phyloP scores from a whole-genome alignment of 1,140 invertebrate species.

The Thaumetopoea pityocampa region DNA sequence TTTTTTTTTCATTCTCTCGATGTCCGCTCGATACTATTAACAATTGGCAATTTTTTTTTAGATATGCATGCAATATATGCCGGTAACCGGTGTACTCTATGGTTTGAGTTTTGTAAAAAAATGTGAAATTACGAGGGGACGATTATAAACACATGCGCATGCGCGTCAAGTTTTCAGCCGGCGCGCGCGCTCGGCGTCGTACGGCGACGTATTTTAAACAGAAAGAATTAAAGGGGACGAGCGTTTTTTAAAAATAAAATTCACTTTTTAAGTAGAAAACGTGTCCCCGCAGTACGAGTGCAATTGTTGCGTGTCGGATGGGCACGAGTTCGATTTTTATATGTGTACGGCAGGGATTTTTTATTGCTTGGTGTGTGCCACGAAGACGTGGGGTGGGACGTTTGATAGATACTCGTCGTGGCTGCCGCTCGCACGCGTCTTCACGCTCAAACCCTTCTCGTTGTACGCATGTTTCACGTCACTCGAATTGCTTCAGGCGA shows the following conservation, averaged over 20 bases:
- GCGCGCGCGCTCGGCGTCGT: conserved; percentile 54
- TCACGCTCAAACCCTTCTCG: conserved; percentile 35
- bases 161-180: conserved; percentile 74
- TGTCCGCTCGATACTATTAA: conserved; percentile 49
- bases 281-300: conserved; percentile 62
- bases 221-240: conserved; percentile 54
- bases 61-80: conserved; percentile 37
- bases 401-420: conserved; percentile 21
- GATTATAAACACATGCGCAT: conserved; percentile 71
- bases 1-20: conserved; percentile 51
- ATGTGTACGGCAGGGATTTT: conserved; percentile 66
- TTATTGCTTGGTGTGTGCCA: conserved; percentile 62
- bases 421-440: conserved; percentile 25
- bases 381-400: conserved; percentile 13
- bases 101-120: conserved; percentile 60
- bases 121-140: conserved; percentile 67
- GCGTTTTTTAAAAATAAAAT: conserved; percentile 72
- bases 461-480: conserved; percentile 14
- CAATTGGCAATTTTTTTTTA: conserved; percentile 52
- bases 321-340: conserved; percentile 70
- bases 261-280: conserved; percentile 62
- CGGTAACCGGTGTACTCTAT: conserved; percentile 54
- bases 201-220: conserved; percentile 70
- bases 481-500: conserved; percentile 22
- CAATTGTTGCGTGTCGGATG: conserved; percentile 74